phyloP scores from a whole-genome alignment of 2,888 invertebrate species.

The Cosmia trapezina region DNA sequence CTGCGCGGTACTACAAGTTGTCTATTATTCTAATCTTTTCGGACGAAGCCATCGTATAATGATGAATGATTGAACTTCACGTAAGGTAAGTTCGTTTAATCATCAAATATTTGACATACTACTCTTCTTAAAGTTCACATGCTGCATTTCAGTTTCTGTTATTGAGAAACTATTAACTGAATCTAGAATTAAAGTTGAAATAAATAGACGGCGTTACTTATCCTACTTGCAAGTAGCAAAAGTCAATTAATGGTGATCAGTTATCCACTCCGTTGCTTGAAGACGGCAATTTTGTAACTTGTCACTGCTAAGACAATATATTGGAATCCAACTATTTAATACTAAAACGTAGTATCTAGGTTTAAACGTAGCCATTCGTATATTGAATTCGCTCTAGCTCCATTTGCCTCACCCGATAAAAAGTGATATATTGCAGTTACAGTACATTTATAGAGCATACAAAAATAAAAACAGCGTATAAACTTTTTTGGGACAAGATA shows the following conservation, averaged over 20 bases:
- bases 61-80: too few relatives aligned
- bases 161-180: background rate
- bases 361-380: slow-evolving; percentile 45
- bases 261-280: slow-evolving; percentile 36
- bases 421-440: slow-evolving; percentile 54
- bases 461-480: slow-evolving; percentile 47
- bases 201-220: slow-evolving; percentile 18
- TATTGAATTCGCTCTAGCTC: slow-evolving; percentile 42
- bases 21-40: too few relatives aligned
- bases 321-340: slow-evolving; percentile 40
- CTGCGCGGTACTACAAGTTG: too few relatives aligned
- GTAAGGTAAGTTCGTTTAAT: too few relatives aligned
- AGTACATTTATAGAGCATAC: slow-evolving; percentile 36
- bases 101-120: background rate
- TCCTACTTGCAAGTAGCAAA: slow-evolving; percentile 31
- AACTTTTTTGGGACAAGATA: slow-evolving; percentile 57
- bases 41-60: too few relatives aligned
- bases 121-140: background rate
- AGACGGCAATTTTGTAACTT: slow-evolving; percentile 35
- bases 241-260: slow-evolving; percentile 49
- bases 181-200: slow-evolving; percentile 16
- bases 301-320: slow-evolving; percentile 37
- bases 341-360: slow-evolving; percentile 12
- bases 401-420: slow-evolving; percentile 50
- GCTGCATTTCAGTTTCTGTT: background rate